Conservation (phyloP, 2,888 invertebrate genomes). For the Spodoptera littoralis region DNA sequence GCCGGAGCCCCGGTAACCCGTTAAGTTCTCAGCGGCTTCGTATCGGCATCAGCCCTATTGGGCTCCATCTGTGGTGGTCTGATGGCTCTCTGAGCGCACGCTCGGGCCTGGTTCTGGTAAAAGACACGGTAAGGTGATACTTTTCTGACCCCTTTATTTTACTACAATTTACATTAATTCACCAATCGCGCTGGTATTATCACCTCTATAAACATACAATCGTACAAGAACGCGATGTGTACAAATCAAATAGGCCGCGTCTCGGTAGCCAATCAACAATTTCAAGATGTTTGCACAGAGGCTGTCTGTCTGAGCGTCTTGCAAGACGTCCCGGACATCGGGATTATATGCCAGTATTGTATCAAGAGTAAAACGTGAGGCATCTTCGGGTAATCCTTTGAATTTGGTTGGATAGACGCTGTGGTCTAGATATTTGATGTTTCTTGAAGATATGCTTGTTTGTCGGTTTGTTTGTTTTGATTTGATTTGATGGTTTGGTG, state of each 20-base stretch:
- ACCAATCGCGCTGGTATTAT: slow-evolving; percentile 39
- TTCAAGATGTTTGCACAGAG: slow-evolving; percentile 81
- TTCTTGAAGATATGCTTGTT: slow-evolving; percentile 9
- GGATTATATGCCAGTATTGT: slow-evolving; percentile 52
- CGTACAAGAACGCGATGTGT: slow-evolving; percentile 71
- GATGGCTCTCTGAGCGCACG: no score
- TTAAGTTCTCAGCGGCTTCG: no score
- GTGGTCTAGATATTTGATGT: slow-evolving; percentile 25
- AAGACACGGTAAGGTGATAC: neutral
- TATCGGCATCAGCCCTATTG: no score
- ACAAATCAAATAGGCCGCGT: slow-evolving; percentile 84
- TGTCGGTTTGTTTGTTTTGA: neutral
- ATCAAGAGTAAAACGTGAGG: slow-evolving; percentile 45
- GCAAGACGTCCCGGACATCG: slow-evolving; percentile 28
- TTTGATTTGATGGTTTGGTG: neutral
- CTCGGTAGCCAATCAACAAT: slow-evolving; percentile 84
- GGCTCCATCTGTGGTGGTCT: no score
- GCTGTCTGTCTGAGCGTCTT: slow-evolving; percentile 60
- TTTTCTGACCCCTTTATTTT: neutral
- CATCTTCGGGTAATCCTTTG: slow-evolving; percentile 51
- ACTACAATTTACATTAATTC: neutral
- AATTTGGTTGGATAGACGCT: slow-evolving; percentile 29
- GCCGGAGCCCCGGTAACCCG: no score
- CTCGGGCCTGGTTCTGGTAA: no score
- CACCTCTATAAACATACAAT: slow-evolving; percentile 65